Percentiles rank a stretch among this genome's conserved stretches.
Conservation (phyloP, 64 coral and sea anemone genomes). For the Astreopora myriophthalma region DNA sequence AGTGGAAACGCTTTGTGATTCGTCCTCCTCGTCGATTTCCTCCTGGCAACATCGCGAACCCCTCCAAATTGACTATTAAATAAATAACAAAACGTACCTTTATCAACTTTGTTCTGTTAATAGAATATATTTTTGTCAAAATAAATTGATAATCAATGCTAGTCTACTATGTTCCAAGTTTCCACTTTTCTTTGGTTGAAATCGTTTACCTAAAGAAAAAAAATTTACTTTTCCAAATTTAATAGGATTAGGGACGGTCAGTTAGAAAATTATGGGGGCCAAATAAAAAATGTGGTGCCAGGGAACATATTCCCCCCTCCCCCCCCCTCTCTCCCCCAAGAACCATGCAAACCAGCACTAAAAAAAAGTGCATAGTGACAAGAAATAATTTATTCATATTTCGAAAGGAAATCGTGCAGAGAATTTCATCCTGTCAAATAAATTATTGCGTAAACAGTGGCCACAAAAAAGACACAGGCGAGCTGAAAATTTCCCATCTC, state of each 20-base stretch:
- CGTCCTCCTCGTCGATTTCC: too few relatives aligned
- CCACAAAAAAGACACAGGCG: conserved; percentile 21
- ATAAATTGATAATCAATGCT: neutral
- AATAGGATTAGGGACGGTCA: conserved; percentile 25
- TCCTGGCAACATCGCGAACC: conserved; percentile 66
- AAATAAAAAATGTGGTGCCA: conserved; percentile 45
- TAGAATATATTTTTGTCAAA: neutral
- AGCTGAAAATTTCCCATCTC: conserved; percentile 54
- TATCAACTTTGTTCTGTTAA: conserved; percentile 11
- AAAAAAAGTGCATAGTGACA: too few relatives aligned
- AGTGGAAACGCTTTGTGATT: too few relatives aligned
- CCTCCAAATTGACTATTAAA: conserved; percentile 68
- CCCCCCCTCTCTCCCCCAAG: neutral
- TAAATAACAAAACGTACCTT: conserved; percentile 38
- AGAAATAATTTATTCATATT: conserved; percentile 58
- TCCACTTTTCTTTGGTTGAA: conserved; percentile 43
- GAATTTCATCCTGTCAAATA: conserved; percentile 41
- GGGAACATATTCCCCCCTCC: conserved; percentile 2
- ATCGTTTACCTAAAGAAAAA: too few relatives aligned
- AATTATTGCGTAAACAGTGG: neutral
- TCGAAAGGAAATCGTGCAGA: conserved; percentile 47
- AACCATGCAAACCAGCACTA: too few relatives aligned
- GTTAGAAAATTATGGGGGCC: conserved; percentile 47
- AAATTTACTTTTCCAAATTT: conserved; percentile 52
- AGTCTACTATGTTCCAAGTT: conserved; percentile 45